These are phyloP conservation scores for Chelmon rostratus DNA, from an alignment of 2,797 vertebrate species.

Conservation along the genomic window DNA sequence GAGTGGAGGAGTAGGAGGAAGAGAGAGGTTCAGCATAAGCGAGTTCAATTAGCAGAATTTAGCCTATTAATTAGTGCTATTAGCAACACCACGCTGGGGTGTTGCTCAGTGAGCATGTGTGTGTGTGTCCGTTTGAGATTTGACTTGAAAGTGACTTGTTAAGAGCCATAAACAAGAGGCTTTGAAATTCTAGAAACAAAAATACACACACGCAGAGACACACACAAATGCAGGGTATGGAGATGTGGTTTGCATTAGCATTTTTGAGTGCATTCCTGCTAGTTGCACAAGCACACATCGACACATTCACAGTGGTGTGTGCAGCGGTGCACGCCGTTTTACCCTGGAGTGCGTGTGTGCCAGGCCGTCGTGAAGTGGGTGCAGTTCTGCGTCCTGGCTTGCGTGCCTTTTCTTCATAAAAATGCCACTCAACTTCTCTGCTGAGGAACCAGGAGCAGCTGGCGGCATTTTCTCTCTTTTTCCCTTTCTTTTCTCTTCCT, in stretches of 20 bases:
- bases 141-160: conserved; percentile 74
- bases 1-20: conserved; percentile 62
- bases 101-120: conserved; percentile 56
- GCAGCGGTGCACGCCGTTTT: conserved; percentile 46
- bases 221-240: conserved; percentile 47
- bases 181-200: conserved; percentile 60
- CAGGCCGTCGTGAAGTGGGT: conserved; percentile 55
- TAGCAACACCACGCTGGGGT: conserved; percentile 72
- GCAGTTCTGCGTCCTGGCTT: conserved; percentile 68
- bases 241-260: conserved; percentile 79
- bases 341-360: conserved; percentile 22
- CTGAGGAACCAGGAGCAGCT: conserved; percentile 82
- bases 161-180: conserved; percentile 63
- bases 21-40: conserved; percentile 74
- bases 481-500: conserved; percentile 58
- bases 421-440: conserved; percentile 81
- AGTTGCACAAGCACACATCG: conserved; percentile 40
- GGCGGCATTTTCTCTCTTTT: conserved; percentile 66
- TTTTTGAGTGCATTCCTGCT: conserved; percentile 71
- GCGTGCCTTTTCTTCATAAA: conserved; percentile 82
- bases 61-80: conserved; percentile 85
- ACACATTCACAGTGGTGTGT: conserved; percentile 30
- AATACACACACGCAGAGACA: conserved; percentile 31
- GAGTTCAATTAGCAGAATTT: conserved; percentile 85
- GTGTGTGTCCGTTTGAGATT: conserved; percentile 68